Conservation (phyloP, 1,140 invertebrate genomes). For the Sipha flava region DNA sequence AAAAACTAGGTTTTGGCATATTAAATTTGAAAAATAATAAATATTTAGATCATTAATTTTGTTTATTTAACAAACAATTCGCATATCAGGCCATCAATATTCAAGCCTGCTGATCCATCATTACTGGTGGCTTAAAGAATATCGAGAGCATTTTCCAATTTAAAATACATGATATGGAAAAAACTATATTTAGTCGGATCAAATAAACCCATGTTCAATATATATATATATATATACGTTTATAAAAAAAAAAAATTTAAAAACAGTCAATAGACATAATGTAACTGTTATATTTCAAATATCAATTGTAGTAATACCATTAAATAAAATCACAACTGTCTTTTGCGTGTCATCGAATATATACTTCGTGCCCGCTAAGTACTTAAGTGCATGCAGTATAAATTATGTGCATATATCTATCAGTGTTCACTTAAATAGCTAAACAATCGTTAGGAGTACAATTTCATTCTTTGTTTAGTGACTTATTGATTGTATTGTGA, state of each 20-base stretch:
- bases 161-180: neutral
- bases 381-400: neutral
- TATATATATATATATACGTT: neutral
- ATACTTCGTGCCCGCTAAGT: neutral
- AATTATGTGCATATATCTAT: neutral
- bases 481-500: conserved; percentile 2
- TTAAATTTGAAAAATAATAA: neutral
- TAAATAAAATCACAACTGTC: neutral
- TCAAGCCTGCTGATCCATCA: neutral
- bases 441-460: neutral
- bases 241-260: neutral
- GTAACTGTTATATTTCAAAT: too few species aligned
- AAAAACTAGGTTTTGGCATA: neutral
- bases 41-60: neutral
- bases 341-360: neutral
- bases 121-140: neutral
- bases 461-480: neutral
- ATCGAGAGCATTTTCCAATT: neutral
- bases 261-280: too few species aligned
- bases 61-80: neutral
- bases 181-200: neutral
- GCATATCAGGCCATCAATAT: neutral
- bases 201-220: neutral
- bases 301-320: neutral
- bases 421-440: neutral